A percentile compares a stretch with the other conserved stretches of the same genome.
phyloP scores from a whole-genome alignment of 2,113 vertebrate genomes.

The Microcebus murinus region DNA sequence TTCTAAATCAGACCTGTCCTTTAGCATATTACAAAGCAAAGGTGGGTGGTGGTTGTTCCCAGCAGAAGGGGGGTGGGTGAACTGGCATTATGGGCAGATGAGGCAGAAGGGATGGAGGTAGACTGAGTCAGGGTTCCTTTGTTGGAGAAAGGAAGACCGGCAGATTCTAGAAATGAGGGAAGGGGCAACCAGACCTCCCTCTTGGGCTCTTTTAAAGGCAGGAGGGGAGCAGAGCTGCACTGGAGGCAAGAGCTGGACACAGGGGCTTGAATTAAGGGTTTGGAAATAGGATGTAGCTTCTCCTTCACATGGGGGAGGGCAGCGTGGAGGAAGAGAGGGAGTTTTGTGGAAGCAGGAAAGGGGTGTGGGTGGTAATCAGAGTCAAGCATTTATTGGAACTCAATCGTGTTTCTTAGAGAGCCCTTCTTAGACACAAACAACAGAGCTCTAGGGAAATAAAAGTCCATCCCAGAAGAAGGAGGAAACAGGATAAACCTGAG shows the following conservation, averaged over 20 bases:
- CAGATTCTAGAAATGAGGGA: constrained; percentile 6
- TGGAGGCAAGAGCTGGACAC: background rate
- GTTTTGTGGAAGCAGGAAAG: constrained; percentile 48
- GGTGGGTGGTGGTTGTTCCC: background rate
- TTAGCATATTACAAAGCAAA: background rate
- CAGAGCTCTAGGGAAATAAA: background rate
- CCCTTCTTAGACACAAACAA: constrained; percentile 8
- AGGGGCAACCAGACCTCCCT: background rate
- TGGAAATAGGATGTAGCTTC: background rate
- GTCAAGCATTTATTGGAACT: constrained; percentile 35
- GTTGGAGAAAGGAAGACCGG: background rate
- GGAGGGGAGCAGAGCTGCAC: background rate
- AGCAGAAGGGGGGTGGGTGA: background rate
- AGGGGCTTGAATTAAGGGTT: background rate
- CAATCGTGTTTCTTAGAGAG: constrained; percentile 28
- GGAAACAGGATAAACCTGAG: background rate
- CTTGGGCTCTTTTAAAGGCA: background rate
- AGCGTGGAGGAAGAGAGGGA: background rate
- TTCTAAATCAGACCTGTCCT: constrained; percentile 50
- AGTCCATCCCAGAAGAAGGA: background rate
- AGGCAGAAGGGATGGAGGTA: background rate
- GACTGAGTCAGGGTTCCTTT: background rate
- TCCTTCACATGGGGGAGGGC: background rate
- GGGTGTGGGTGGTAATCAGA: background rate
- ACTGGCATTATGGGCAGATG: background rate